Conservation (phyloP, 1,140 invertebrate genomes). For the Bilobella aurantiaca region DNA sequence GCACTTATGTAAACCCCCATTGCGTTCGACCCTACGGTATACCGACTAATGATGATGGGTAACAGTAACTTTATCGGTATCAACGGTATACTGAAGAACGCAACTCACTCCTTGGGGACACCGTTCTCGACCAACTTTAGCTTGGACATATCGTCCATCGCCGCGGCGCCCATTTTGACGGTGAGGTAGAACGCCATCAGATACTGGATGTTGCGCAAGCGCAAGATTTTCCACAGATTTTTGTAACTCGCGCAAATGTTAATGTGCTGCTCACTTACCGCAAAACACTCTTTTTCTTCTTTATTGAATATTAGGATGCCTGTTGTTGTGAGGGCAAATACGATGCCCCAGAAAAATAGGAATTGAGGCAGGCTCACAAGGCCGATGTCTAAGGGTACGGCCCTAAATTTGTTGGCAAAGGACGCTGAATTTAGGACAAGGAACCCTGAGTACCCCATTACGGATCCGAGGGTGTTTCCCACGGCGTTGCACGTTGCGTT, state of each 20-base stretch:
- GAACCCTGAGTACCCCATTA: slow-evolving; percentile 52
- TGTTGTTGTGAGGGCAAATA: slow-evolving; percentile 82
- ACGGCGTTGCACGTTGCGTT: slow-evolving; percentile 54
- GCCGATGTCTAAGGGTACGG: background rate
- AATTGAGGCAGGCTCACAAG: slow-evolving; percentile 45
- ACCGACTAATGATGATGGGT: background rate
- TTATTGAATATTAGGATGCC: slow-evolving; percentile 81
- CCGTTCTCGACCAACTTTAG: slow-evolving; percentile 3
- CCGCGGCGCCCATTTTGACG: slow-evolving; percentile 35
- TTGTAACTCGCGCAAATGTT: slow-evolving; percentile 73
- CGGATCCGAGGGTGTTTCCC: slow-evolving; percentile 52
- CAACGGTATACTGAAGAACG: background rate
- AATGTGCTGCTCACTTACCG: slow-evolving; percentile 42
- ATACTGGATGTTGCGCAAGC: slow-evolving; percentile 64
- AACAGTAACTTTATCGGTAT: background rate
- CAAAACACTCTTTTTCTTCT: slow-evolving; percentile 49
- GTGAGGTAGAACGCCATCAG: slow-evolving; percentile 76
- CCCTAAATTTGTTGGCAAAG: slow-evolving; percentile 47
- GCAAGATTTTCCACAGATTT: slow-evolving; percentile 69
- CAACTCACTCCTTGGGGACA: slow-evolving; percentile 1
- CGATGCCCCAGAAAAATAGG: slow-evolving; percentile 85
- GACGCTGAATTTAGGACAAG: slow-evolving; percentile 49
- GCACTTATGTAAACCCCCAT: slow-evolving; percentile 8
- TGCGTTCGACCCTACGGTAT: background rate
- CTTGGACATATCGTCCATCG: background rate